phyloP scores from a whole-genome alignment of 2,113 vertebrate species.

The Clarias batrachus region DNA sequence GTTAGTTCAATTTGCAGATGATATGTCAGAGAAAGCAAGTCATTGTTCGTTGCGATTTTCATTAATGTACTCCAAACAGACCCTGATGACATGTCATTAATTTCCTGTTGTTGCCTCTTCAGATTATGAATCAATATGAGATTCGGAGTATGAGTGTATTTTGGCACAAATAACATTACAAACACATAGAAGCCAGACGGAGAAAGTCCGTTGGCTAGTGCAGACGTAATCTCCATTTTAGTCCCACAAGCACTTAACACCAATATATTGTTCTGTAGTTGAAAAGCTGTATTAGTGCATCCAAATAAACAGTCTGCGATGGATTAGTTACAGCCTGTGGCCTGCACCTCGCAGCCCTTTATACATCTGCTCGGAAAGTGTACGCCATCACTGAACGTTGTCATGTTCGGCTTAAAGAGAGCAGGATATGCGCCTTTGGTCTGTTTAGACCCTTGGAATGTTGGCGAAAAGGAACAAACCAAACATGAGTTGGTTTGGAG shows the following conservation, averaged over 20 bases:
- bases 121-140: background rate
- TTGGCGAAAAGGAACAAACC: too few relatives aligned
- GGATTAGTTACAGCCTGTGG: background rate
- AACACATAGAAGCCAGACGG: background rate
- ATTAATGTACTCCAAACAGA: background rate
- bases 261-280: background rate
- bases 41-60: background rate
- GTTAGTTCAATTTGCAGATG: background rate
- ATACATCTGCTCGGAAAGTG: background rate
- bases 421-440: background rate
- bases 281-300: background rate
- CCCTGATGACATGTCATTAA: background rate
- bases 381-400: background rate
- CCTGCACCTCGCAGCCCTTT: background rate
- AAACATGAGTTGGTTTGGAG: background rate
- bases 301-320: conserved; percentile 17
- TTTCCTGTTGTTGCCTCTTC: background rate
- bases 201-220: background rate
- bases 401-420: background rate
- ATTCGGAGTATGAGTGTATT: background rate
- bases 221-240: background rate
- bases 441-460: background rate
- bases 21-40: background rate
- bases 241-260: background rate
- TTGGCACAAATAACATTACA: background rate